Conservation (phyloP, 1,140 invertebrate genomes). For the Pollicipes pollicipes region DNA sequence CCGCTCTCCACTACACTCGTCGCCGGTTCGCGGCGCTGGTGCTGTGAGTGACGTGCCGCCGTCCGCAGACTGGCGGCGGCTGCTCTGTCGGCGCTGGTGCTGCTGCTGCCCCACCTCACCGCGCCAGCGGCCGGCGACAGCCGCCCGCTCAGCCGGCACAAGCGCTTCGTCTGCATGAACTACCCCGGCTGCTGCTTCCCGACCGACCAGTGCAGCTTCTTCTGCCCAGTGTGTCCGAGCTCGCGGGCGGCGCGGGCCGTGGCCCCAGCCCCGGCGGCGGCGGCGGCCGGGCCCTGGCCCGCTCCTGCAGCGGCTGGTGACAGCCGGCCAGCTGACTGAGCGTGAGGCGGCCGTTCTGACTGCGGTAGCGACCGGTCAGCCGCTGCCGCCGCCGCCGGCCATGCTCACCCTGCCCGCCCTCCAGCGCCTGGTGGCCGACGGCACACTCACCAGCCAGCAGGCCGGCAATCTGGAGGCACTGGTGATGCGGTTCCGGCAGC, state of each 20-base stretch:
- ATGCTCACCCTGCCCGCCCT: neutral
- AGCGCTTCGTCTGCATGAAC: neutral
- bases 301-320: neutral
- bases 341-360: neutral
- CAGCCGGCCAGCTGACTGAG: neutral
- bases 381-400: too few relatives aligned
- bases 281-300: too few relatives aligned
- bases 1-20: too few relatives aligned
- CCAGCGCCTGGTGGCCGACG: neutral
- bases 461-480: neutral
- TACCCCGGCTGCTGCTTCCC: neutral
- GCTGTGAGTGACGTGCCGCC: too few relatives aligned
- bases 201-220: neutral
- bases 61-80: too few relatives aligned
- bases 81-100: too few relatives aligned
- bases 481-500: too few relatives aligned
- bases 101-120: too few relatives aligned
- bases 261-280: too few relatives aligned
- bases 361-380: neutral
- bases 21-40: too few relatives aligned
- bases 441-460: neutral
- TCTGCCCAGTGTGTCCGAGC: neutral
- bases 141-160: neutral
- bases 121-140: too few relatives aligned
- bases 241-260: too few relatives aligned